Conservation (phyloP, 1,140 invertebrate species). For the Marisa cornuarietis region DNA sequence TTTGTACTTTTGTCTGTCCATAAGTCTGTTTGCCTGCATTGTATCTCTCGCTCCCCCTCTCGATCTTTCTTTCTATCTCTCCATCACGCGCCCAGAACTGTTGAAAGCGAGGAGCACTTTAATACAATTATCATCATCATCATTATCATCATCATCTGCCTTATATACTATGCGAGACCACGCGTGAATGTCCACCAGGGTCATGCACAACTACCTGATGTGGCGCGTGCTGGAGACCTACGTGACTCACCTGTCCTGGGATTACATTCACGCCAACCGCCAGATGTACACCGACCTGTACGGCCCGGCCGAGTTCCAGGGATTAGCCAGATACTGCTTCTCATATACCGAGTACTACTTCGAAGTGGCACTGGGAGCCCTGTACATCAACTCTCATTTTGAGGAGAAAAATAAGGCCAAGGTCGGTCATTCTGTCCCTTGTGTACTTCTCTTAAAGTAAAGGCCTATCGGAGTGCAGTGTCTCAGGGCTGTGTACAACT, state of each 20-base stretch:
- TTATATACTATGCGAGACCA: no score
- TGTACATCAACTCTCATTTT: slow-evolving; percentile 66
- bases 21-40: not conserved
- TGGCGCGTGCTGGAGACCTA: slow-evolving; percentile 72
- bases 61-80: no score
- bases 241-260: slow-evolving; percentile 70
- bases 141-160: no score
- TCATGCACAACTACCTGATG: slow-evolving; percentile 74
- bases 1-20: not conserved
- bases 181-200: slow-evolving; percentile 52
- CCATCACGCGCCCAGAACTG: no score
- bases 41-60: no score
- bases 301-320: slow-evolving; percentile 66
- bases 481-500: no score
- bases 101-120: no score
- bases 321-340: slow-evolving; percentile 72
- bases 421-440: slow-evolving; percentile 38
- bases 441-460: no score
- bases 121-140: no score
- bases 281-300: slow-evolving; percentile 68
- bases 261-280: slow-evolving; percentile 69
- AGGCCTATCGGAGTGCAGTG: no score
- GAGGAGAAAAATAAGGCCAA: slow-evolving; percentile 53
- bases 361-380: slow-evolving; percentile 69
- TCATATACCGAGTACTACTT: slow-evolving; percentile 68